These are phyloP conservation scores for Acanthopagrus latus DNA, from an alignment of 2,797 vertebrate species.

Conservation along the genomic window DNA sequence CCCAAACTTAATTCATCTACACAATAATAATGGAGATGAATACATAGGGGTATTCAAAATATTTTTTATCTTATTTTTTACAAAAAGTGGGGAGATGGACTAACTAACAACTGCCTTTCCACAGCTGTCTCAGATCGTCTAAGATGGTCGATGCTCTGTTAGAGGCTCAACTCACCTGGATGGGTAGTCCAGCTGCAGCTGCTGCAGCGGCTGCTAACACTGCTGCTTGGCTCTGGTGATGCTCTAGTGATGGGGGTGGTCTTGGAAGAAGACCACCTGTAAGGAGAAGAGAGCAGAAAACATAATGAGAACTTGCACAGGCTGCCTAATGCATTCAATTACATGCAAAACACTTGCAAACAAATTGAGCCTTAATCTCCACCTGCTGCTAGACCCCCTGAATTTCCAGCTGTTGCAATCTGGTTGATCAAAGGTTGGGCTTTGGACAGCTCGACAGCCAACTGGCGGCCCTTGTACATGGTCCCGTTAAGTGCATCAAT, in stretches of 20 bases:
- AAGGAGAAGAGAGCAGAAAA: background rate
- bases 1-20: background rate
- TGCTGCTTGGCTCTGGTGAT: slow-evolving; percentile 88
- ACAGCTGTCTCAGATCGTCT: background rate
- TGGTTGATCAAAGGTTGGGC: slow-evolving; percentile 85
- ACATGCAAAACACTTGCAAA: slow-evolving; percentile 1
- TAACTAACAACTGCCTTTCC: too few relatives aligned
- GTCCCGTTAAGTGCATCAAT: slow-evolving; percentile 95
- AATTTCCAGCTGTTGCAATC: slow-evolving; percentile 58
- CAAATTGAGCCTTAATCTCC: background rate
- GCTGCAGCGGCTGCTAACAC: slow-evolving; percentile 86
- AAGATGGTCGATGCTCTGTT: background rate
- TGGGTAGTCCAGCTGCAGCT: slow-evolving; percentile 85
- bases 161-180: slow-evolving; percentile 73
- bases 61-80: background rate
- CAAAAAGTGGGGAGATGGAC: background rate
- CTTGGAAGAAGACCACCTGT: slow-evolving; percentile 81
- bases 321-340: background rate
- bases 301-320: slow-evolving; percentile 2
- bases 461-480: slow-evolving; percentile 94
- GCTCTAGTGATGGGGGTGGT: slow-evolving; percentile 82
- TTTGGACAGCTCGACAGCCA: slow-evolving; percentile 95
- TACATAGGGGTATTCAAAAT: too few relatives aligned
- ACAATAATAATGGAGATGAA: background rate
- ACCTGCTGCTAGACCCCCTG: slow-evolving; percentile 27